Evolutionary conservation across 2,888 invertebrate genomes (phyloP).

Genomic region (Hemithea aestivaria): DNA sequence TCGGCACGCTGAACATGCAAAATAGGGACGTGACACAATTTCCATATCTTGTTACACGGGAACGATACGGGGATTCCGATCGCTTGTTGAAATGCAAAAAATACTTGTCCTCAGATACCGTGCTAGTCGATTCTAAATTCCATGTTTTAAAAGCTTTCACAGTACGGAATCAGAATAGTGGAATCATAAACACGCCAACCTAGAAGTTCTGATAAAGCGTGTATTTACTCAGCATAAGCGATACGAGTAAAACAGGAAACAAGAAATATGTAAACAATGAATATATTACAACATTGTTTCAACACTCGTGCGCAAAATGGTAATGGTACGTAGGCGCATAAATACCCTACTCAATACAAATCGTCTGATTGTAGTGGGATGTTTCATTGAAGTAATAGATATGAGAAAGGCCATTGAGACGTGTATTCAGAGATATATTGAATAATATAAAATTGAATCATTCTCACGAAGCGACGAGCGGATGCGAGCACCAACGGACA

Average conservation of each 20-base stretch:
- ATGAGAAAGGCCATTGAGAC: not conserved
- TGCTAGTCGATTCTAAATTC: not conserved
- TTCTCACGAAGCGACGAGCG: slow-evolving; percentile 12
- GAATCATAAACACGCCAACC: too few relatives aligned
- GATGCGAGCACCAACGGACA: slow-evolving; percentile 18
- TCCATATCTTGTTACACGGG: slow-evolving; percentile 41
- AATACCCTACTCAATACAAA: too few relatives aligned
- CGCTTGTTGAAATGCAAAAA: slow-evolving; percentile 23
- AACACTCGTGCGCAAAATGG: too few relatives aligned
- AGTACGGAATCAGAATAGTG: too few relatives aligned
- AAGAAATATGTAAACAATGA: slow-evolving; percentile 9
- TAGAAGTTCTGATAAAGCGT: too few relatives aligned
- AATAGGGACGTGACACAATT: slow-evolving; percentile 42
- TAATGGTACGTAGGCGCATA: too few relatives aligned
- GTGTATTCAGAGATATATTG: not conserved
- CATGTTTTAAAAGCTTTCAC: slow-evolving; percentile 1
- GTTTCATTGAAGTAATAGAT: too few relatives aligned
- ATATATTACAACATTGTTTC: slow-evolving; percentile 1
- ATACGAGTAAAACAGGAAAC: slow-evolving; percentile 12
- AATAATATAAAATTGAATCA: not conserved
- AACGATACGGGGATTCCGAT: slow-evolving; percentile 37
- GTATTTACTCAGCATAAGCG: slow-evolving; percentile 3
- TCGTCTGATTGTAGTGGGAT: too few relatives aligned
- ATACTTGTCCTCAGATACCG: not conserved
- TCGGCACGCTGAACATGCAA: slow-evolving; percentile 29